Evolutionary conservation across 2,113 vertebrate species (phyloP).

Genomic region (Oreochromis tanganicae): DNA sequence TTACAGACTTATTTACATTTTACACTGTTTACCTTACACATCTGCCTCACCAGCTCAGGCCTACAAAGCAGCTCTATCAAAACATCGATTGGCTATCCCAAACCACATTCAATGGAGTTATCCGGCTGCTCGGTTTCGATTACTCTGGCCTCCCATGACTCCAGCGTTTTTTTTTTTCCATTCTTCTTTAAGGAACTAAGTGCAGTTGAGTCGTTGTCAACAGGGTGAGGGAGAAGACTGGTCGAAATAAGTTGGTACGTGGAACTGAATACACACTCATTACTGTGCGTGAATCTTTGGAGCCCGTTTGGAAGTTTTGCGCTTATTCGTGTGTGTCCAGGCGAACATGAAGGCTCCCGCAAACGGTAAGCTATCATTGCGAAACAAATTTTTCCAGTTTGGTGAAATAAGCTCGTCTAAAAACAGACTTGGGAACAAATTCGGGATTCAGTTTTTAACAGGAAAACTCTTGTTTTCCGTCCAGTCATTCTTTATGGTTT

Average conservation of each 20-base stretch:
- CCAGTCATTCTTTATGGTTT: fast-evolving
- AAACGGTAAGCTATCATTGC: constrained; percentile 29
- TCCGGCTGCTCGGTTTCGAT: constrained; percentile 22
- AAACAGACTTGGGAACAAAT: neutral
- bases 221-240: constrained; percentile 37
- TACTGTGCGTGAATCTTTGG: neutral
- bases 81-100: neutral
- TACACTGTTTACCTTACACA: constrained; percentile 29
- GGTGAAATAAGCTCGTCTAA: neutral
- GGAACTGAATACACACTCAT: neutral
- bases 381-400: neutral
- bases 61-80: neutral
- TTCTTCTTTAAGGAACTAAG: constrained; percentile 59
- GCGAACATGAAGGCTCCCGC: neutral
- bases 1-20: constrained; percentile 21
- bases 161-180: neutral
- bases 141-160: constrained; percentile 36
- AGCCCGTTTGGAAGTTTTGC: neutral
- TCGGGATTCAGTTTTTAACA: neutral
- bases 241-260: neutral
- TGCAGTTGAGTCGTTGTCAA: constrained; percentile 54
- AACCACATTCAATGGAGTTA: fast-evolving
- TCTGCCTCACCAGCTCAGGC: constrained; percentile 16
- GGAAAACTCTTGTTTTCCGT: neutral
- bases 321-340: neutral